phyloP scores from a whole-genome alignment of 1,140 invertebrate genomes.

The Drosophila orosa region DNA sequence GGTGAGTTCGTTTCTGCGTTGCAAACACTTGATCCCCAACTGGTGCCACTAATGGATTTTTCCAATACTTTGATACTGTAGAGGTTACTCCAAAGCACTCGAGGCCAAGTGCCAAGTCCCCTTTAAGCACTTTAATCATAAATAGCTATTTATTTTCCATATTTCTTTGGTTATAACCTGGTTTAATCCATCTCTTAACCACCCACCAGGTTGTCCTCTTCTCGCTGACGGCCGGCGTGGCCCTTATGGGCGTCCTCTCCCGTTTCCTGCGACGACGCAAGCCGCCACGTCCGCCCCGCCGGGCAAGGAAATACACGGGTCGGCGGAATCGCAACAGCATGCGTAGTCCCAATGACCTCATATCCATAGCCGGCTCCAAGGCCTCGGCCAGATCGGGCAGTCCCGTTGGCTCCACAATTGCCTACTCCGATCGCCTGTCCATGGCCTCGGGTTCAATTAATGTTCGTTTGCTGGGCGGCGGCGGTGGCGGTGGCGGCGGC shows the following conservation, averaged over 20 bases:
- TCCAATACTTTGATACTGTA: neutral
- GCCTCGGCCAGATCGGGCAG: conserved; percentile 85
- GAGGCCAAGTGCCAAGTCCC: conserved; percentile 4
- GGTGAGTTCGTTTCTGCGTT: conserved; percentile 19
- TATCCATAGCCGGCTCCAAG: conserved; percentile 86
- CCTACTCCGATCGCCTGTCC: conserved; percentile 87
- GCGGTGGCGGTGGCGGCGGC: neutral
- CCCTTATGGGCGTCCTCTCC: conserved; percentile 87
- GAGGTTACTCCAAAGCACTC: neutral
- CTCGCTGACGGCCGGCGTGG: conserved; percentile 85
- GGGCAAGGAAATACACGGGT: conserved; percentile 85
- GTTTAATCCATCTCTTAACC: neutral
- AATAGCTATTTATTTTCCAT: neutral
- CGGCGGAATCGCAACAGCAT: conserved; percentile 86
- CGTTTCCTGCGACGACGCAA: conserved; percentile 86
- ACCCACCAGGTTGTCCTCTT: conserved; percentile 84
- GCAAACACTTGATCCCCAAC: neutral
- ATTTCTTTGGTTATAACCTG: neutral
- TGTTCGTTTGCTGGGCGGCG: conserved; percentile 62
- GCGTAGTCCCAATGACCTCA: conserved; percentile 88
- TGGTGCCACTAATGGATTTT: neutral
- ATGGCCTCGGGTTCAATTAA: conserved; percentile 87
- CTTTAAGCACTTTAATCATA: neutral
- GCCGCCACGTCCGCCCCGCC: conserved; percentile 85
- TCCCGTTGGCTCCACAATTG: conserved; percentile 84